Conservation (phyloP, 2,888 invertebrate species). For the Temnothorax rugatulus region DNA sequence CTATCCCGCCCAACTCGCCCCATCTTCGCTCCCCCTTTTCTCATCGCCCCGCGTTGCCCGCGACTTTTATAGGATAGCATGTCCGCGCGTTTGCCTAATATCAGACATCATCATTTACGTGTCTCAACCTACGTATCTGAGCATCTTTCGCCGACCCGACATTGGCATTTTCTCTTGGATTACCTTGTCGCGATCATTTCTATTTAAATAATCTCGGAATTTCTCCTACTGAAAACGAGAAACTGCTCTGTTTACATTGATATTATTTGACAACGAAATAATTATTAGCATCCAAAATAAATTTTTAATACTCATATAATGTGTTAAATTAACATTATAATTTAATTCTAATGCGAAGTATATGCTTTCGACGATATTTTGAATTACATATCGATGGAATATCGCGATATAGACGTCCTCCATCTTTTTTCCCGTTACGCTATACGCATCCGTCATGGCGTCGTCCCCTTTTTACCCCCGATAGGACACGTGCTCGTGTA, state of each 20-base stretch:
- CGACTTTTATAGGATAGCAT: constrained; percentile 77
- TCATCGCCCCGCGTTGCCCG: constrained; percentile 66
- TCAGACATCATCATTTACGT: constrained; percentile 82
- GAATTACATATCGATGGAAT: constrained; percentile 24
- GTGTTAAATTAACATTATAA: background rate
- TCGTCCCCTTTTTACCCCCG: constrained; percentile 69
- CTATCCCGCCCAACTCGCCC: constrained; percentile 57
- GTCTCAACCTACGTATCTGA: constrained; percentile 67
- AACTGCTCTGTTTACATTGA: background rate
- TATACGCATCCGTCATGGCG: constrained; percentile 80
- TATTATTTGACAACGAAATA: background rate
- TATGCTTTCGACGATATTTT: constrained; percentile 28
- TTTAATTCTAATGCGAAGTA: constrained; percentile 5
- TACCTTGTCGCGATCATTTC: constrained; percentile 5
- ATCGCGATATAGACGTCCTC: constrained; percentile 58
- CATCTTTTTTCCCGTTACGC: constrained; percentile 73
- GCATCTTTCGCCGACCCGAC: constrained; percentile 59
- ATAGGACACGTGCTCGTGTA: constrained; percentile 69
- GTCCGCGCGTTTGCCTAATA: constrained; percentile 81
- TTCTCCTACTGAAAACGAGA: background rate
- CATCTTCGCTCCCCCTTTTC: constrained; percentile 60
- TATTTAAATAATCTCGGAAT: background rate
- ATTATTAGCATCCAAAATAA: background rate
- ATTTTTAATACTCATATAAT: background rate
- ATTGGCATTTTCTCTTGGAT: constrained; percentile 55